Percentiles rank a stretch among this genome's conserved stretches.
phyloP scores from a whole-genome alignment of 2,888 invertebrate species.

The Apamea sordens region DNA sequence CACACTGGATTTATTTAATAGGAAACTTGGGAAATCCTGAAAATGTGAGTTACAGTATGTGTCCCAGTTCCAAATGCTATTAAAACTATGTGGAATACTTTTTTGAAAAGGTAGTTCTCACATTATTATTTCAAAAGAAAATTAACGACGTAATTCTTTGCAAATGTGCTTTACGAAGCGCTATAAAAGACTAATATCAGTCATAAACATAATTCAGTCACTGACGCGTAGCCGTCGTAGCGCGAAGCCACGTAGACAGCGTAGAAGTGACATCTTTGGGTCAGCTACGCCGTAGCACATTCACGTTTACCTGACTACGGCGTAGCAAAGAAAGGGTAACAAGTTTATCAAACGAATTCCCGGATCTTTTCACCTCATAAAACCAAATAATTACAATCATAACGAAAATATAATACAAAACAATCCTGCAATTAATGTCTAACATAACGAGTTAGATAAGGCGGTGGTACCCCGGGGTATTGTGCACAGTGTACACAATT shows the following conservation, averaged over 20 bases:
- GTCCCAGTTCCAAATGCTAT: not conserved
- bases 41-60: conserved; percentile 25
- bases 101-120: not conserved
- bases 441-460: conserved; percentile 75
- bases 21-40: conserved; percentile 31
- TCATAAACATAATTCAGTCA: not conserved
- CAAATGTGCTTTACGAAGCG: not conserved
- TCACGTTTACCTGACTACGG: not conserved
- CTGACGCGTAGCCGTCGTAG: not conserved
- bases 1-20: conserved; percentile 48
- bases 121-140: not conserved
- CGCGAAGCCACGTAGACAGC: not conserved
- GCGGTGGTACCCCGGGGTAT: conserved; percentile 67
- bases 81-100: not conserved
- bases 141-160: not conserved
- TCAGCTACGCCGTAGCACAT: conserved; percentile 38
- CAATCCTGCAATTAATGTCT: conserved; percentile 72
- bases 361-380: conserved; percentile 15
- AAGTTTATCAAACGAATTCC: not conserved
- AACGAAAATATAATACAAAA: conserved; percentile 55
- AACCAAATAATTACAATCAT: conserved; percentile 45
- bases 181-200: not conserved
- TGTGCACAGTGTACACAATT: conserved; percentile 66
- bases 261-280: not conserved
- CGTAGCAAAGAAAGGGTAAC: conserved; percentile 5